Evolutionary conservation across 2,888 invertebrate species (phyloP).

Genomic region (Phymatocera aterrima): DNA sequence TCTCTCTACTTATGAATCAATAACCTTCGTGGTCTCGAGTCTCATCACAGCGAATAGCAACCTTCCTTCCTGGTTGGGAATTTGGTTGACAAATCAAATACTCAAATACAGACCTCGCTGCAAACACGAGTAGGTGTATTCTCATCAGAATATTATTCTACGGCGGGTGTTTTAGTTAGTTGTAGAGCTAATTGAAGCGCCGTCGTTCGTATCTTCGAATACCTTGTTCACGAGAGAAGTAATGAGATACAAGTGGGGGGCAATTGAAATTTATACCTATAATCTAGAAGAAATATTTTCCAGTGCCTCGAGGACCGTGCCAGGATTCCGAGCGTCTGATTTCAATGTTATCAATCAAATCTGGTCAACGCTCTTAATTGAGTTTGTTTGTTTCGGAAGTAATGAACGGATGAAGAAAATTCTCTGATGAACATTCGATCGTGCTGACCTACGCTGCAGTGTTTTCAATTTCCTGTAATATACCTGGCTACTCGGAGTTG

Average conservation of each 20-base stretch:
- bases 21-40: constrained; percentile 10
- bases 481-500: not conserved
- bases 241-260: not conserved
- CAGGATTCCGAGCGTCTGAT: too few species aligned
- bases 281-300: too few species aligned
- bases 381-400: too few species aligned
- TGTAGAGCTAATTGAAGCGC: not conserved
- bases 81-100: not conserved
- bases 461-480: not conserved
- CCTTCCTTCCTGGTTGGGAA: not conserved
- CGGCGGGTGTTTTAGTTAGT: not conserved
- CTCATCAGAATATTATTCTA: not conserved
- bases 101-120: not conserved
- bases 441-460: not conserved
- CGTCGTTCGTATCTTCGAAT: not conserved
- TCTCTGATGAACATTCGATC: too few species aligned
- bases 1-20: constrained; percentile 24
- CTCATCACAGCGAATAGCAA: not conserved
- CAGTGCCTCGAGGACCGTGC: too few species aligned
- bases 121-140: not conserved
- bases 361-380: not conserved
- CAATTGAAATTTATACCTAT: too few species aligned
- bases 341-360: too few species aligned
- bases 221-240: not conserved
- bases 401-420: too few species aligned